Conservation (phyloP, 1,140 invertebrate species). For the Hirudo medicinalis region DNA sequence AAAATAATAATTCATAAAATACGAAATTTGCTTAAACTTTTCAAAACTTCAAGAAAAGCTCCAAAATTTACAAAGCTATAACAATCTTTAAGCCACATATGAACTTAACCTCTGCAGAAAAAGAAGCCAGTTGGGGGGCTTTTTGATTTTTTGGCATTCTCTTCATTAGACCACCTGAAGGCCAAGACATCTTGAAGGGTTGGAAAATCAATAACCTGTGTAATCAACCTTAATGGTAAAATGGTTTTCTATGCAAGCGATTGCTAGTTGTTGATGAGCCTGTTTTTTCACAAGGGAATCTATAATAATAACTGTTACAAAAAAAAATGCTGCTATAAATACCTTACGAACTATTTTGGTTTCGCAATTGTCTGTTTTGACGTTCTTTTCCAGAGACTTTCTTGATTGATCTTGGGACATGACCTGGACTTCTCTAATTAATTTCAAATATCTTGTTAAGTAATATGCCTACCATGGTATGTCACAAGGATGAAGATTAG, state of each 20-base stretch:
- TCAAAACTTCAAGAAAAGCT: too few relatives aligned
- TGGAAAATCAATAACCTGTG: slow-evolving; percentile 19
- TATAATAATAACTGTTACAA: neutral
- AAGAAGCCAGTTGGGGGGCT: slow-evolving; percentile 42
- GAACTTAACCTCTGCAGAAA: slow-evolving; percentile 34
- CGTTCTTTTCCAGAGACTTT: slow-evolving; percentile 30
- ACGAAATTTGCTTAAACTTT: neutral
- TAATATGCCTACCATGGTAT: neutral
- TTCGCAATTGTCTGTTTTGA: slow-evolving; percentile 31
- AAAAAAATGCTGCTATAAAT: neutral
- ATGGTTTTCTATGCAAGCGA: neutral
- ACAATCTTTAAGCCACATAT: neutral
- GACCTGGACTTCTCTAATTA: neutral
- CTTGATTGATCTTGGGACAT: slow-evolving; percentile 15
- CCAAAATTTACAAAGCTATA: neutral
- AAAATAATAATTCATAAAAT: neutral
- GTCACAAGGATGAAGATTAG: too few relatives aligned
- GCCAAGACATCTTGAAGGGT: slow-evolving; percentile 55
- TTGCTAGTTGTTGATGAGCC: neutral
- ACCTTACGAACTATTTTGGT: slow-evolving; percentile 37
- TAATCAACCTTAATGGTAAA: neutral
- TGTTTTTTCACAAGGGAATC: neutral
- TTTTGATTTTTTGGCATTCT: slow-evolving; percentile 39
- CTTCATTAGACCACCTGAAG: slow-evolving; percentile 47
- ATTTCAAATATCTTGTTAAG: neutral